Evolutionary conservation across 2,113 vertebrate genomes (phyloP).

Genomic region (Callocephalon fimbriatum): DNA sequence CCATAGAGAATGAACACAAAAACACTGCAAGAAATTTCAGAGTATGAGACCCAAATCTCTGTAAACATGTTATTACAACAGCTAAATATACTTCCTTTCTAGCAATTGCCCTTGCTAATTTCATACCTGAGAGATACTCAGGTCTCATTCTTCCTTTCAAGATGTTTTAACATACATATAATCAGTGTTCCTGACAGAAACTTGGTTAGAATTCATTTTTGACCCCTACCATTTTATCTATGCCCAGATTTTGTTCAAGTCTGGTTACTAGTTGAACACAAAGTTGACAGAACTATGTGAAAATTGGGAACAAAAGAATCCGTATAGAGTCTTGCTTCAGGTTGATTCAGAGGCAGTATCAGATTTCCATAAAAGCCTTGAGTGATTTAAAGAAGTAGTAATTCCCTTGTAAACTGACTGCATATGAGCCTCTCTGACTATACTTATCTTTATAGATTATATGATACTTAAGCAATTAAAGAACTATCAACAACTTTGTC

Average conservation of each 20-base stretch:
- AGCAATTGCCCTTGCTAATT: not conserved
- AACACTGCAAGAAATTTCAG: not conserved
- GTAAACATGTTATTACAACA: not conserved
- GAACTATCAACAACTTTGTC: not conserved
- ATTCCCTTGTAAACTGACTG: conserved; percentile 9
- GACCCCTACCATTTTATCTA: not conserved
- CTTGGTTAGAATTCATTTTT: not conserved
- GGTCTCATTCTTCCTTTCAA: not conserved
- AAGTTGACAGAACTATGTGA: not conserved
- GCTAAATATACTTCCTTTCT: not conserved
- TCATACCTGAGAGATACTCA: not conserved
- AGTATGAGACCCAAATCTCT: not conserved
- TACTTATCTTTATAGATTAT: conserved; percentile 19
- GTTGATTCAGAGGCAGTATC: conserved; percentile 3
- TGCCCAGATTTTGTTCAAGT: not conserved
- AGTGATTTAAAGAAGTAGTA: not conserved
- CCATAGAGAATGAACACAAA: not conserved
- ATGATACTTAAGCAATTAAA: conserved; percentile 20
- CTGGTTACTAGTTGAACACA: not conserved
- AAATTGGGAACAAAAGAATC: not conserved
- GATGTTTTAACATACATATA: not conserved
- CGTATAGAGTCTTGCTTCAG: not conserved
- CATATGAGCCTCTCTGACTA: not conserved
- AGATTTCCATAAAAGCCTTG: conserved; percentile 19
- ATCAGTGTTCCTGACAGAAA: not conserved